Conservation (phyloP, 2,888 invertebrate species). For the Apodemia zela region DNA sequence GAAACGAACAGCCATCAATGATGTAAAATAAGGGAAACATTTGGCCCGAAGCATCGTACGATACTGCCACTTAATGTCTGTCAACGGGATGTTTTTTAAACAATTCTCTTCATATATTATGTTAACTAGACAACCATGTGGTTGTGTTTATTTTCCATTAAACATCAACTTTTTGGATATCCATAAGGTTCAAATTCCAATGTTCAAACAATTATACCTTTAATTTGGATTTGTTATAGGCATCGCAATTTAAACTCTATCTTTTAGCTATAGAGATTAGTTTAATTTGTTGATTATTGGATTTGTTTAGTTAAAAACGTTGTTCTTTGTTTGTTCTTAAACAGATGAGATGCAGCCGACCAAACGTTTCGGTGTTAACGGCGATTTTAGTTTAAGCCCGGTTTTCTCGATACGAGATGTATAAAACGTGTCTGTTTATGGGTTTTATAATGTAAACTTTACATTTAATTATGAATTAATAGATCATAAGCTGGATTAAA, state of each 20-base stretch:
- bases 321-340: slow-evolving; percentile 53
- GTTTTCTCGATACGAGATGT: slow-evolving; percentile 30
- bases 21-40: slow-evolving; percentile 8
- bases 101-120: slow-evolving; percentile 65
- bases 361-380: slow-evolving; percentile 49
- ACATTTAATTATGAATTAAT: slow-evolving; percentile 28
- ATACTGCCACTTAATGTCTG: slow-evolving; percentile 53
- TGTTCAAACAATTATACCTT: slow-evolving; percentile 37
- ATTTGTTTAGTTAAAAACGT: slow-evolving; percentile 37
- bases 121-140: slow-evolving; percentile 63
- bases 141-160: slow-evolving; percentile 38
- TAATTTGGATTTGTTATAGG: slow-evolving; percentile 31
- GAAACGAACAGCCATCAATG: background rate
- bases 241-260: slow-evolving; percentile 39
- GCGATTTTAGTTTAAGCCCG: slow-evolving; percentile 45
- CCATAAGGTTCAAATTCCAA: slow-evolving; percentile 45
- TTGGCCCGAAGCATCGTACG: slow-evolving; percentile 25
- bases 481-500: slow-evolving; percentile 10
- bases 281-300: slow-evolving; percentile 28
- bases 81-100: slow-evolving; percentile 59
- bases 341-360: slow-evolving; percentile 65
- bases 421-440: slow-evolving; percentile 25
- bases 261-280: slow-evolving; percentile 33
- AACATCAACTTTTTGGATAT: slow-evolving; percentile 31
- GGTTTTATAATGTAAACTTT: slow-evolving; percentile 30